Evolutionary conservation across 2,113 vertebrate genomes (phyloP), one percentile per base, ranked within the genome.

Genomic region (Clarias magur): DNA sequence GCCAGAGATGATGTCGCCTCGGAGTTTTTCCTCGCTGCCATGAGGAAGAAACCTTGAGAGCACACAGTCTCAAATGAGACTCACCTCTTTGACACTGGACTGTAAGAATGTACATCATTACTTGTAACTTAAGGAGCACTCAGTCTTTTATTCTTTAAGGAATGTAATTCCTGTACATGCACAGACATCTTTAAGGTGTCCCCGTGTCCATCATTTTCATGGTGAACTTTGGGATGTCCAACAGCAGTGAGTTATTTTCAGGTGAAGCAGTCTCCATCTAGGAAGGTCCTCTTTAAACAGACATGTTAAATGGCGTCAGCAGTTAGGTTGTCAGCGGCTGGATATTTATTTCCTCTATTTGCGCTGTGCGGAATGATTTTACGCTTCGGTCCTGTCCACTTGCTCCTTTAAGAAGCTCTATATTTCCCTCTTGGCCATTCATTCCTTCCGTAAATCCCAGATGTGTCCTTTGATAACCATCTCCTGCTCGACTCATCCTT

Each of bases 381-480:
- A 15, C 17, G 27, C 76, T 60, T 13, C 56, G 23, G 82, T 73
- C 57, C 75, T 38, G 42, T 87, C 23, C 79, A 85, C 62, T 27
- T 53, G 13, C 23, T 65, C 11, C 59, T 53, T 53, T 48, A 42
- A 48, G 11, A 82, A 25, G 38, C 38, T 65, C 16, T 25, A 63
- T 7, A 12, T 38, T 34, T 27, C 21, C 42, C 38, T 21, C n/a
- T 79, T 82, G 16, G 27, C 34, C 27, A 17, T 16, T 56, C 48
- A 67, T 60, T 80, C 75, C 19, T 81, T 85, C 23, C 54, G 17
- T 72, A 76, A 56, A 42, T 38, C 48, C 68, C 60, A 21, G 72
- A 85, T 85, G 27, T 62, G 30, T 85, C 83, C 7, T 82, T 53
- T 57, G 76, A 75, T 85, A 85, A 16, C 27, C 53, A 83, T 67